A percentile compares a stretch with the other conserved stretches of the same genome.
Evolutionary conservation across 1,140 invertebrate species (phyloP).

Genomic region (Caenorhabditis tropicalis): DNA sequence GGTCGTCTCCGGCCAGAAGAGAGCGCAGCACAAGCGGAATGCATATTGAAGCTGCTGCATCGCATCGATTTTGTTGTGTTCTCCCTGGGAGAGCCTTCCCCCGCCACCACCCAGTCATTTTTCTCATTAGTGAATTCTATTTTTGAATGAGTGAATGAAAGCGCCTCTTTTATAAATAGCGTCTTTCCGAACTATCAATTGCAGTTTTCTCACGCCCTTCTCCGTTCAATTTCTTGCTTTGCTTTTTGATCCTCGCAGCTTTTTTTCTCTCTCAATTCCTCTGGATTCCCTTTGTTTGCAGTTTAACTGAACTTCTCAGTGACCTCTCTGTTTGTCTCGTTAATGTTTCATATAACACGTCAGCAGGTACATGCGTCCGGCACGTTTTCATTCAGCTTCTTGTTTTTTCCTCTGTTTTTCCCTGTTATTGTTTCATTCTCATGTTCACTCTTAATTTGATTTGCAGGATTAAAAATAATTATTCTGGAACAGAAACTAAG

Average conservation of each 20-base stretch:
- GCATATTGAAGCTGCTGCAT: conserved; percentile 15
- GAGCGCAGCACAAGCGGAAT: not conserved
- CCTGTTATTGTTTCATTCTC: too few species aligned
- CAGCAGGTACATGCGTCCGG: not conserved
- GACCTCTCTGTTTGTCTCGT: not conserved
- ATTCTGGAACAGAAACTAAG: too few species aligned
- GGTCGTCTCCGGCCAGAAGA: not conserved
- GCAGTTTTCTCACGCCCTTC: not conserved
- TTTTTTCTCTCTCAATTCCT: not conserved
- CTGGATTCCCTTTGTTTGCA: not conserved
- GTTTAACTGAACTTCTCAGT: not conserved
- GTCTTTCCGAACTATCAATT: not conserved
- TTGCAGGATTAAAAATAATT: too few species aligned
- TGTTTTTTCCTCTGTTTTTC: not conserved
- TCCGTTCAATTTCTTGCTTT: not conserved
- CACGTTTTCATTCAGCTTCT: not conserved
- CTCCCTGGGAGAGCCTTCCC: not conserved
- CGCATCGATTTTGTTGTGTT: conserved; percentile 40
- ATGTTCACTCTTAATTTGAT: too few species aligned
- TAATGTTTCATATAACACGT: not conserved
- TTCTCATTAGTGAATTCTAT: conserved; percentile 26
- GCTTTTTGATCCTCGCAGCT: not conserved
- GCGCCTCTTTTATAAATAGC: not conserved
- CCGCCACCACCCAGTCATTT: conserved; percentile 16
- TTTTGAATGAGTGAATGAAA: not conserved